Conservation (phyloP, 2,113 vertebrate genomes). For the Neogale vison region DNA sequence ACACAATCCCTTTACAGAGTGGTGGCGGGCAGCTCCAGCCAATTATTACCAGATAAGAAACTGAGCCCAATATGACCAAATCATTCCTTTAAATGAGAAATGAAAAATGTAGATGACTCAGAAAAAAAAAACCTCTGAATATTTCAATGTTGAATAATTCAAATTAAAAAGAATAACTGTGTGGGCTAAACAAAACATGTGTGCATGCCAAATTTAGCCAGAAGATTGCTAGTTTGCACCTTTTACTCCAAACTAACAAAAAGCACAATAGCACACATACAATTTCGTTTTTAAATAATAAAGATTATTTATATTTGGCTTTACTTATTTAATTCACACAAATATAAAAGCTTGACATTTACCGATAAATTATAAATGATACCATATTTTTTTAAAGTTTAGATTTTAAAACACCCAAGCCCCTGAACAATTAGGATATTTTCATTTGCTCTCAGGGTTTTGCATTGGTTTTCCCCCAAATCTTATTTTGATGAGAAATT, state of each 20-base stretch:
- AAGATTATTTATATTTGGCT: background rate
- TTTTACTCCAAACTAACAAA: constrained; percentile 52
- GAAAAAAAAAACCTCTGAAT: background rate
- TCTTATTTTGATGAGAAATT: constrained; percentile 28
- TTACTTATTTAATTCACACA: background rate
- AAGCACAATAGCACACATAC: constrained; percentile 25
- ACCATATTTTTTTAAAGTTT: background rate
- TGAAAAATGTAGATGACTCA: constrained; percentile 28
- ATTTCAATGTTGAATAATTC: constrained; percentile 53
- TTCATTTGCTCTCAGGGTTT: background rate
- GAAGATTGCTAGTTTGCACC: constrained; percentile 47
- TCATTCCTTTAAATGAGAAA: constrained; percentile 39
- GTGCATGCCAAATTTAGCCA: constrained; percentile 55
- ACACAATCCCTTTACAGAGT: background rate
- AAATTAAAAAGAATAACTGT: constrained; percentile 13
- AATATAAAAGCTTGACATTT: background rate
- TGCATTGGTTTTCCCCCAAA: background rate
- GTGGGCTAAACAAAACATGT: constrained; percentile 62
- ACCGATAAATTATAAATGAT: background rate
- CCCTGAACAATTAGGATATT: background rate
- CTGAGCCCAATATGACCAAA: background rate
- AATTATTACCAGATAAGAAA: constrained; percentile 1
- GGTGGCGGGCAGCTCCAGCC: background rate
- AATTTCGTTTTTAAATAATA: constrained; percentile 35
- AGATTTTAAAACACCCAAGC: constrained; percentile 6